phyloP scores from a whole-genome alignment of 2,113 vertebrate genomes.

The Naja naja region DNA sequence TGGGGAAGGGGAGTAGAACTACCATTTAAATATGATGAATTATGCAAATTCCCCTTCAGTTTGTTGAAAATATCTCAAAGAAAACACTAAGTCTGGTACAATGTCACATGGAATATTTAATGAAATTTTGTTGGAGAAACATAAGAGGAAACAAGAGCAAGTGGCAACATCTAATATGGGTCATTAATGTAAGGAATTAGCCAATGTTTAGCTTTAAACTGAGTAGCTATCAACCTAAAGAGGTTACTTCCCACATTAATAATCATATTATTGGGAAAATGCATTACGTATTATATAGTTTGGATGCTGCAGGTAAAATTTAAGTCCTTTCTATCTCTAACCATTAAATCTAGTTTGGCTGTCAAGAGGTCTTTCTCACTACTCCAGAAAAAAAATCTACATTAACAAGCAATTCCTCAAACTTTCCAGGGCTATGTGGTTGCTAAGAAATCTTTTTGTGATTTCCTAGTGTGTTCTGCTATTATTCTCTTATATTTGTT shows the following conservation, averaged over 20 bases:
- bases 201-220: background rate
- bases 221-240: background rate
- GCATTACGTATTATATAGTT: background rate
- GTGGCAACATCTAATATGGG: background rate
- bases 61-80: background rate
- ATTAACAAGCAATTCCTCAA: background rate
- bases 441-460: background rate
- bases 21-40: background rate
- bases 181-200: background rate
- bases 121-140: background rate
- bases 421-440: background rate
- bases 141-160: no score
- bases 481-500: rapidly evolving
- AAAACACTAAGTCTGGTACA: background rate
- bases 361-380: background rate
- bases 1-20: no score
- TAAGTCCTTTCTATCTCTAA: background rate
- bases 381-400: no score
- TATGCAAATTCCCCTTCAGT: background rate
- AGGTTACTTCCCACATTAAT: background rate
- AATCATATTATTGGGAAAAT: background rate
- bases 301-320: background rate
- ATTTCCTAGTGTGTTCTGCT: rapidly evolving
- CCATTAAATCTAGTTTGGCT: background rate
- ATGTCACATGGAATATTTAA: background rate